phyloP scores from a whole-genome alignment of 2,888 invertebrate genomes.

The Acleris laterana region DNA sequence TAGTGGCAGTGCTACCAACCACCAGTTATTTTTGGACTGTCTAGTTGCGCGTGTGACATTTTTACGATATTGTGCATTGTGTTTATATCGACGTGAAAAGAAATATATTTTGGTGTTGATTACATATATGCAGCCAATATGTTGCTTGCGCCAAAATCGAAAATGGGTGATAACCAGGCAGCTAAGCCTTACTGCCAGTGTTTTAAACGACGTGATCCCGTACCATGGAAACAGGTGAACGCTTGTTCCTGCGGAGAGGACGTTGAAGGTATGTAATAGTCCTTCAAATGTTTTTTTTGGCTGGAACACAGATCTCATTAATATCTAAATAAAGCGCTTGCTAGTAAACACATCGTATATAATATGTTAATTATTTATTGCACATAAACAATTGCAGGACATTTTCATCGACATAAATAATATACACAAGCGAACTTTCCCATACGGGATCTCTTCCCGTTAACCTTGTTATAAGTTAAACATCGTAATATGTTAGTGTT shows the following conservation, averaged over 20 bases:
- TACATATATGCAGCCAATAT: constrained; percentile 27
- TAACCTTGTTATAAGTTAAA: too few species aligned
- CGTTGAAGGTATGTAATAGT: constrained; percentile 55
- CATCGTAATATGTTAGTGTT: too few species aligned
- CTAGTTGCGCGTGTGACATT: background rate
- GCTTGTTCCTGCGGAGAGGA: constrained; percentile 84
- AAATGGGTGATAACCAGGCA: constrained; percentile 42
- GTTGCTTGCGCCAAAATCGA: constrained; percentile 31
- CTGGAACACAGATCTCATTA: too few species aligned
- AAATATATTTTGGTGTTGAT: background rate
- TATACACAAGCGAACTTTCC: too few species aligned
- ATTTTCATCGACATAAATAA: too few species aligned
- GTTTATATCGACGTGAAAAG: constrained; percentile 12
- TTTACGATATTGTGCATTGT: constrained; percentile 25
- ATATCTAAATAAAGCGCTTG: too few species aligned
- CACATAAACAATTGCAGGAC: too few species aligned
- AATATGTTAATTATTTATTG: too few species aligned
- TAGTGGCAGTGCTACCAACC: too few species aligned
- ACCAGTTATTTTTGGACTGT: too few species aligned
- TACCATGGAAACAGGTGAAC: constrained; percentile 57
- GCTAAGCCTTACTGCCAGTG: constrained; percentile 71
- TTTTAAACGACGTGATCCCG: constrained; percentile 57
- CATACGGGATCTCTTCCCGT: too few species aligned
- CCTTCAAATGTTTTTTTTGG: background rate
- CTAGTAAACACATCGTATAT: too few species aligned